A percentile compares a stretch with the other conserved stretches of the same genome.
Conservation (phyloP, 2,113 vertebrate genomes). For the Oenanthe melanoleuca region DNA sequence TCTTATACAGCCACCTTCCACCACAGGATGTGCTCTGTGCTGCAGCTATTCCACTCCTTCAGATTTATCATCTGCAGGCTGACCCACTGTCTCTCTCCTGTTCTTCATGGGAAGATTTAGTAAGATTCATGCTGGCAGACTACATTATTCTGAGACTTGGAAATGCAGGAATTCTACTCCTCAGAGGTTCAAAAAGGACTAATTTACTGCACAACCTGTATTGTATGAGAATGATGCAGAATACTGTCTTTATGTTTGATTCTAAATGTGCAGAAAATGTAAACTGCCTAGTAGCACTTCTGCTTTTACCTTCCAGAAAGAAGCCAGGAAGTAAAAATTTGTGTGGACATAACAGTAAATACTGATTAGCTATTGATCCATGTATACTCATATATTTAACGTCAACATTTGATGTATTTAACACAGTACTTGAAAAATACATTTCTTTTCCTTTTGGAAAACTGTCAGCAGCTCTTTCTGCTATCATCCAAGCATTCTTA, state of each 20-base stretch:
- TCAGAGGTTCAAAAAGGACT: not conserved
- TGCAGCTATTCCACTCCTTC: not conserved
- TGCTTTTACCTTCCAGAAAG: not conserved
- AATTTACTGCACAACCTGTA: not conserved
- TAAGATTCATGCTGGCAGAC: not conserved
- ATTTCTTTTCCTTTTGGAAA: not conserved
- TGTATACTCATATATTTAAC: not conserved
- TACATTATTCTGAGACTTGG: not conserved
- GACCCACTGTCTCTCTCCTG: not conserved
- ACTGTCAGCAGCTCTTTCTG: not conserved
- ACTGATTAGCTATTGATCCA: not conserved
- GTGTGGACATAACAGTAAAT: not conserved
- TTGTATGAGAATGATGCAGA: rapidly evolving
- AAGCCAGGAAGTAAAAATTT: not conserved
- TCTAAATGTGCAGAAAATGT: not conserved
- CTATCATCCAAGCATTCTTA: not conserved
- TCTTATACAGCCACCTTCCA: not conserved
- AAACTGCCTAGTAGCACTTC: not conserved
- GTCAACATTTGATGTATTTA: not conserved
- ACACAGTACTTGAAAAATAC: not conserved
- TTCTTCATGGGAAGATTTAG: not conserved
- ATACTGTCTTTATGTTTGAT: not conserved
- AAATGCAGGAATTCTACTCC: not conserved
- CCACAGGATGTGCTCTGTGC: not conserved
- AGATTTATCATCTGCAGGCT: not conserved